Conservation (phyloP, 2,797 vertebrate species). For the Tenualosa thibaudeaui region DNA sequence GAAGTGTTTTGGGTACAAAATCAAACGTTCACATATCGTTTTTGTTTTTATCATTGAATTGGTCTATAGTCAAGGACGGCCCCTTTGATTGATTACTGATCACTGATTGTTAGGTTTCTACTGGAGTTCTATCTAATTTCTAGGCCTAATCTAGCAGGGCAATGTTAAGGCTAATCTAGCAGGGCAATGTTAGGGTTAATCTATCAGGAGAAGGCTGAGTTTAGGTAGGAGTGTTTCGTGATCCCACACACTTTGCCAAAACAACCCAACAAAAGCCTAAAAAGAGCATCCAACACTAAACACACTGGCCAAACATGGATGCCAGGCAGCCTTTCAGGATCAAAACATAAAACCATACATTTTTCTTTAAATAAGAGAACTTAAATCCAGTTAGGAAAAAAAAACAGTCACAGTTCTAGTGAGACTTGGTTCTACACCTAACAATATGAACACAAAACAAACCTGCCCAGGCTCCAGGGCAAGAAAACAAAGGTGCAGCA, state of each 20-base stretch:
- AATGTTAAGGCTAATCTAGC: no score
- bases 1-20: no score
- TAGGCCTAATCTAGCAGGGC: not conserved
- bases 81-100: not conserved
- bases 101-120: not conserved
- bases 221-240: not conserved
- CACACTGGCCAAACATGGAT: not conserved
- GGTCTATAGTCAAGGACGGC: not conserved
- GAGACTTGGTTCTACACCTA: slow-evolving; percentile 10
- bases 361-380: not conserved
- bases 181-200: no score
- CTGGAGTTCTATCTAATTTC: not conserved
- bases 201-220: not conserved
- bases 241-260: not conserved
- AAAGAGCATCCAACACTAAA: not conserved
- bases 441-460: slow-evolving; percentile 25
- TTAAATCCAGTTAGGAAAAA: slow-evolving; percentile 18
- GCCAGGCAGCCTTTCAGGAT: not conserved
- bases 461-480: not conserved
- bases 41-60: no score
- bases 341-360: not conserved
- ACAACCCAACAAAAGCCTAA: not conserved
- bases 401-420: slow-evolving; percentile 11
- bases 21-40: no score
- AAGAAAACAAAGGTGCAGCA: slow-evolving; percentile 14